Base-by-base conservation (phyloP, 2,888 invertebrate genomes). In the Eledona agricola region DNA sequence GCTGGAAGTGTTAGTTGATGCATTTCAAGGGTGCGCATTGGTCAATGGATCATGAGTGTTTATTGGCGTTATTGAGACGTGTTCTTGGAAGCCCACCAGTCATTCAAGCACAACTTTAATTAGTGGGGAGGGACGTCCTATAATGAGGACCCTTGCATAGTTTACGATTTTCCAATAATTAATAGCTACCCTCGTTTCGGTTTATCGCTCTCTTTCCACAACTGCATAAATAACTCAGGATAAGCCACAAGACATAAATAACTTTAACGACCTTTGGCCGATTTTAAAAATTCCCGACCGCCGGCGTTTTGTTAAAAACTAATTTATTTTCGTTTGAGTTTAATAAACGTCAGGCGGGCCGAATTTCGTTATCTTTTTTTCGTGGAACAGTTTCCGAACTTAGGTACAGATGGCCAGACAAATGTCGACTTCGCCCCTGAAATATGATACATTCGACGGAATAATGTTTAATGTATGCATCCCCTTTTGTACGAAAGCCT, bases 1-100 rank as follows among this genome's bases (percentile, higher is more conserved):
- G 19, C 31, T 52, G 56, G 34, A 59, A 58, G 58, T 52, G 62
- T 55, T 59, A 57, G 50, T 54, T 62, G 63, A 64, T 64, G 55
- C 59, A 62, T 64, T 52, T 40, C 50, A 54, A 54, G 51, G 57
- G 59, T 58, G 37, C 38, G 55, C 45, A 60, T 61, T 63, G 60
- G 58, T 54, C 60, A 58, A 53, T 55, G 50, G 55, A 54, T 58
- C 58, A 59, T 59, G 59, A 61, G 58, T 59, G 60, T 62, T 59
- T 60, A 61, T 35, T 23, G 34, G 23, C 11, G 6, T 25, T 16
- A 45, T 46, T 32, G 34, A 32, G 34, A 46, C 20, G 20, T 52
- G 31, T 29, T 31, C 46, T 15, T 43, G 20, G 22, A 37, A 51
- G 29, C 45, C 51, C 26, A 32, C 16, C 12, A 17, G 28, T 31